These are phyloP conservation scores for Drosophila kambysellisi DNA, from an alignment of 2,888 invertebrate genomes.

Conservation along the genomic window DNA sequence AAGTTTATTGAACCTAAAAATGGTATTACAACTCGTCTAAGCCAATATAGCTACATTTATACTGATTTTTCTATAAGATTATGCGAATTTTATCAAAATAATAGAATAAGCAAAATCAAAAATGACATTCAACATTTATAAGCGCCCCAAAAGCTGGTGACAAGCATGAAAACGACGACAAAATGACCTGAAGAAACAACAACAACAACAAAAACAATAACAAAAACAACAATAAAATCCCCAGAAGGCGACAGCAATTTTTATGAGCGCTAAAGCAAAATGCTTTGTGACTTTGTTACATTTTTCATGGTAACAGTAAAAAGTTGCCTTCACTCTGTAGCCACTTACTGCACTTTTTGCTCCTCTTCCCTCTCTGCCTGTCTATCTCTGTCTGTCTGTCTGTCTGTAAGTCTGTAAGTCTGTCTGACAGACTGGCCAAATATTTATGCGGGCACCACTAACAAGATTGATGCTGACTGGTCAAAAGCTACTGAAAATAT, in stretches of 20 bases:
- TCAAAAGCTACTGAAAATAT: constrained; percentile 57
- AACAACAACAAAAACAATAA: neutral
- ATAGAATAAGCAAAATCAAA: constrained; percentile 60
- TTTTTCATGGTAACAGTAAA: constrained; percentile 74
- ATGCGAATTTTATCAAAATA: constrained; percentile 57
- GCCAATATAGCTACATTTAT: constrained; percentile 27
- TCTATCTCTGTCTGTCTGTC: neutral
- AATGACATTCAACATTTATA: constrained; percentile 72
- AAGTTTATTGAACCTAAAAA: constrained; percentile 50
- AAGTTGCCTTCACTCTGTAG: constrained; percentile 70
- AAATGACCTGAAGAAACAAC: constrained; percentile 22
- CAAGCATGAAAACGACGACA: constrained; percentile 46
- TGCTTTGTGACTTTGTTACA: constrained; percentile 77
- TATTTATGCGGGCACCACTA: constrained; percentile 68
- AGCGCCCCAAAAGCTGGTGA: constrained; percentile 56
- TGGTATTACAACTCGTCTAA: constrained; percentile 32
- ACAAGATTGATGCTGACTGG: constrained; percentile 74
- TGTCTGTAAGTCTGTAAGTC: neutral
- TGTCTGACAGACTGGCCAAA: constrained; percentile 51
- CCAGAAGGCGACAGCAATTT: constrained; percentile 55
- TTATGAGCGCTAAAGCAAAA: constrained; percentile 65
- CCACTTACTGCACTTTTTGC: constrained; percentile 59
- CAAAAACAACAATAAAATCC: constrained; percentile 18
- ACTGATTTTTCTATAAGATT: constrained; percentile 22
- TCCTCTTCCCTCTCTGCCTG: neutral